Conservation (phyloP, 2,797 vertebrate genomes). For the Micromesistius poutassou region DNA sequence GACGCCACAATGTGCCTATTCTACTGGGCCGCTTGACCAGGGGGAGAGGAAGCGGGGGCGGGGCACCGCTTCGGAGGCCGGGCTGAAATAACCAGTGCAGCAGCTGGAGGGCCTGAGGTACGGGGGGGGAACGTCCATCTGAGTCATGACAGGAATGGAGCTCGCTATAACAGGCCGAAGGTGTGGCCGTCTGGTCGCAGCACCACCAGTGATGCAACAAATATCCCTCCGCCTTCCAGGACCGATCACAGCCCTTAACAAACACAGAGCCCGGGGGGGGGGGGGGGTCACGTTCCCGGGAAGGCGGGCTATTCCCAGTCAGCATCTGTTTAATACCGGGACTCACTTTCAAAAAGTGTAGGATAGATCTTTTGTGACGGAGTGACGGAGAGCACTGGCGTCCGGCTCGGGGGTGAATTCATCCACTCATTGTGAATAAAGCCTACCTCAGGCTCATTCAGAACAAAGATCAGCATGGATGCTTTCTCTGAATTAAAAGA, state of each 20-base stretch:
- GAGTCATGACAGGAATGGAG: neutral
- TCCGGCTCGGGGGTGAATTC: neutral
- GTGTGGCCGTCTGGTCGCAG: neutral
- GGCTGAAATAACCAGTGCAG: neutral
- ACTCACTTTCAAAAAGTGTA: neutral
- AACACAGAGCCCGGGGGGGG: neutral
- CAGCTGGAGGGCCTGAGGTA: conserved; percentile 23
- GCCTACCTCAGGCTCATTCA: neutral
- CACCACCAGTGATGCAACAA: neutral
- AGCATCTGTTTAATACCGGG: neutral
- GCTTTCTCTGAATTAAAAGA: neutral
- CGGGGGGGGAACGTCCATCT: neutral
- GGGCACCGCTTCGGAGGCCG: neutral
- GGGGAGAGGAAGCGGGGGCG: conserved; percentile 9
- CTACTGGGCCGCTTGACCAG: conserved; percentile 39
- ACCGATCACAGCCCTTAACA: neutral
- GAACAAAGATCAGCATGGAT: neutral
- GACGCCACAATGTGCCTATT: conserved; percentile 58
- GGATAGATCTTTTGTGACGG: neutral
- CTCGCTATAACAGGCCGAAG: neutral
- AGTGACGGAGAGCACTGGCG: neutral
- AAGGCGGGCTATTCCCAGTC: neutral
- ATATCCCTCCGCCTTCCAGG: neutral
- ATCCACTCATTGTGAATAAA: neutral
- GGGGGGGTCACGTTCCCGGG: neutral